These are phyloP conservation scores for Gymnocephalus cernua DNA, from an alignment of 2,113 vertebrate genomes.

Conservation along the genomic window DNA sequence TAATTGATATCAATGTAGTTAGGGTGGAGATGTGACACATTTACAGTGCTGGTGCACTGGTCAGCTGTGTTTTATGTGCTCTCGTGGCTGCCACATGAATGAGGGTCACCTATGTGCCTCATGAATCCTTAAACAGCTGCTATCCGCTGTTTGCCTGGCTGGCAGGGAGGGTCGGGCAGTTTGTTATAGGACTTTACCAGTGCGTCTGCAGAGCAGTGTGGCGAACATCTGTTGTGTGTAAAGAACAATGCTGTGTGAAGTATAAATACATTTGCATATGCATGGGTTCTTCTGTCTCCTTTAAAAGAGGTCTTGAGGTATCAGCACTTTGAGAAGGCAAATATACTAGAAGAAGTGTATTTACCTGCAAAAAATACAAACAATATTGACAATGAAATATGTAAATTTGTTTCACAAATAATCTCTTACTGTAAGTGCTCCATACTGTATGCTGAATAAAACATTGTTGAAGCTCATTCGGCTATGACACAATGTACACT, in stretches of 20 bases:
- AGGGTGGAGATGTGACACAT: constrained; percentile 78
- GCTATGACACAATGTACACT: background rate
- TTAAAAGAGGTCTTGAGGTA: constrained; percentile 48
- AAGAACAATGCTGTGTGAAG: constrained; percentile 62
- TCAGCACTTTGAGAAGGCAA: constrained; percentile 57
- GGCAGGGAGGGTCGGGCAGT: constrained; percentile 46
- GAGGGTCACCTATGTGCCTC: constrained; percentile 84
- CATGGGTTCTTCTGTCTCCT: constrained; percentile 29
- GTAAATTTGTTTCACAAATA: constrained; percentile 6
- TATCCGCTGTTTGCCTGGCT: constrained; percentile 58
- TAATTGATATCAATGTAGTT: constrained; percentile 84
- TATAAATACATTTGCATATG: constrained; percentile 76
- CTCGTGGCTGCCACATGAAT: constrained; percentile 71
- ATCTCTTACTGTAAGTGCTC: background rate
- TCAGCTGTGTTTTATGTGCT: constrained; percentile 85
- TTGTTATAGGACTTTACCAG: constrained; percentile 55
- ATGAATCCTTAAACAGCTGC: constrained; percentile 86
- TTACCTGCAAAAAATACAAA: constrained; percentile 32
- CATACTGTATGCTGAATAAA: constrained; percentile 6
- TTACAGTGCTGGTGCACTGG: constrained; percentile 78
- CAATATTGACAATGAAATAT: constrained; percentile 22
- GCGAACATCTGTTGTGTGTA: constrained; percentile 72
- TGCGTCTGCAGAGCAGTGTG: constrained; percentile 33
- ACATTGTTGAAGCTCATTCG: constrained; percentile 3
- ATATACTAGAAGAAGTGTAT: constrained; percentile 15